Base-by-base conservation (phyloP, 2,888 invertebrate species). In the Microctonus aethiopoides region DNA sequence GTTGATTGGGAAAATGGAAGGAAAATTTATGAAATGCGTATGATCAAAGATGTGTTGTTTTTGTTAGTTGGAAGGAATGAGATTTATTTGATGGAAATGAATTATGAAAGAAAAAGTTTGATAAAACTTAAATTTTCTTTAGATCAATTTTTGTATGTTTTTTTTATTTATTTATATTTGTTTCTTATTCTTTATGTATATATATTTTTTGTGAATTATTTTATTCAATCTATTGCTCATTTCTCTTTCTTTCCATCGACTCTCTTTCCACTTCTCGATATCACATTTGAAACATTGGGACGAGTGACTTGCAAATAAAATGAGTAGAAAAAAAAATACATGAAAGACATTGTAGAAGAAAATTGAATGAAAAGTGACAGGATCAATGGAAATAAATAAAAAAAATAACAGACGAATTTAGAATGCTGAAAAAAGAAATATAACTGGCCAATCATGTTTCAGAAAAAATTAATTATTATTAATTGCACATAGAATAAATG, bases 351-450 rank as follows among this genome's bases (percentile, higher is more conserved):
- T 7, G 26, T 26, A 54, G 10, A 9, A 24, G 22, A 13, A 26
- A 54, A 54, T 54, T 7, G 2, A 46, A 46, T 46, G 20, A 20
- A 4, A 46, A 9, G 20, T 46, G 29, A 54, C 29, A 67, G 70
- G 61, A 72, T 54, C 68, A 63, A 61, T 54, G 60, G 22, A 60
- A 52, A 61, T 65, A 16, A 34, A 34, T 16, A 34, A 75, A 9
- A 46, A 46, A 46, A 39, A 6, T 16, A 20, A 46, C 41, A 16
- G 46, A 46, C 81, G 80, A 84, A 82, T 80, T 80, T 80, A 81
- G 79, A 80, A 81, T 83, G 78, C 81, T n/a, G n/a, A n/a, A n/a
- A n/a, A n/a, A n/a, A n/a, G n/a, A n/a, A n/a, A n/a, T n/a, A n/a
- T n/a, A n/a, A n/a, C 79, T 76, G 78, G 77, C 76, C 80, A 73